phyloP scores from a whole-genome alignment of 2,113 vertebrate species.

The Plecturocebus donacophilus region DNA sequence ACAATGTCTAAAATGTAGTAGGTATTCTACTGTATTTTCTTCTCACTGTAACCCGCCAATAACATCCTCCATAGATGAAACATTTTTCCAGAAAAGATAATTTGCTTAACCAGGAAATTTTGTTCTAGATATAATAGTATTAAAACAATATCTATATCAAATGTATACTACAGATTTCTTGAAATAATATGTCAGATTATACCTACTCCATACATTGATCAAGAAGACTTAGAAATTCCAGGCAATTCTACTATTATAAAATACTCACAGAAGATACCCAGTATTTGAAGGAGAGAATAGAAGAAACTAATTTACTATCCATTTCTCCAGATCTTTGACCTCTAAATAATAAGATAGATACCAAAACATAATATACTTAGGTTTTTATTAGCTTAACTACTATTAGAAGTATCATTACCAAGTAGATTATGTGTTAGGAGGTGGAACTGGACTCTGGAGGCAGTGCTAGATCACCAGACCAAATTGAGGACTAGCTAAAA shows the following conservation, averaged over 20 bases:
- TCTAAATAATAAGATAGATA: neutral
- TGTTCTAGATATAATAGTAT: neutral
- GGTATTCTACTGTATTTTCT: neutral
- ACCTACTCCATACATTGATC: neutral
- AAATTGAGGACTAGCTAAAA: too few species aligned
- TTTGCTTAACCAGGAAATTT: neutral
- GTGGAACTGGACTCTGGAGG: too few species aligned
- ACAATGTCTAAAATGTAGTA: neutral
- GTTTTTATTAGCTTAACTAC: slow-evolving; percentile 28
- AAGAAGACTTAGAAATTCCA: neutral
- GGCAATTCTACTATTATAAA: neutral
- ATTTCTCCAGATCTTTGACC: neutral
- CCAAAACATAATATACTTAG: neutral
- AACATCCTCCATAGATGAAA: neutral
- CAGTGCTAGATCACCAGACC: too few species aligned
- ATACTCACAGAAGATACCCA: neutral
- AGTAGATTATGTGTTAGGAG: neutral
- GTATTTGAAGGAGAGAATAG: neutral
- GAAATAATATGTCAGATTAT: neutral
- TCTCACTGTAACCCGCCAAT: neutral
- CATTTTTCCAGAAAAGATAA: neutral
- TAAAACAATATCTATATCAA: slow-evolving; percentile 14
- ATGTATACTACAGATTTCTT: neutral
- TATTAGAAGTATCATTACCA: neutral
- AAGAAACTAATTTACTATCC: neutral